Evolutionary conservation across 2,797 vertebrate species (phyloP).

Genomic region (Zenarchopterus dispar): DNA sequence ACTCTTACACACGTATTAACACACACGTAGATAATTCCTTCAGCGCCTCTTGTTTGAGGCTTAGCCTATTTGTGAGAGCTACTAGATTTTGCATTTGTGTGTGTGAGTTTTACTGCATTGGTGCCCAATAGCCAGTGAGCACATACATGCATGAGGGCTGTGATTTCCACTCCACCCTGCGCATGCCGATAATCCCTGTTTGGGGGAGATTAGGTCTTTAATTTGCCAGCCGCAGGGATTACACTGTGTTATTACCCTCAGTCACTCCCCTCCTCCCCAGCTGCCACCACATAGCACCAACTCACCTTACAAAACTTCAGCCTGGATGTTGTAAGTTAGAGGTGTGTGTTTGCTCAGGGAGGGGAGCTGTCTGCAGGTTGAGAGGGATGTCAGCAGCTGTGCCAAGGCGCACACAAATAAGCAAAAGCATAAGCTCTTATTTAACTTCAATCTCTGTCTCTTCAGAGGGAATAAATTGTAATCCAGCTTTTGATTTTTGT

Average conservation of each 20-base stretch:
- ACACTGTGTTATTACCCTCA: slow-evolving; percentile 77
- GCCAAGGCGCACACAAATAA: slow-evolving; percentile 12
- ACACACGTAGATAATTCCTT: slow-evolving; percentile 48
- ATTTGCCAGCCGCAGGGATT: slow-evolving; percentile 75
- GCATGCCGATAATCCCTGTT: slow-evolving; percentile 76
- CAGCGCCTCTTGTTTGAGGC: slow-evolving; percentile 56
- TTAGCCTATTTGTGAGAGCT: slow-evolving; percentile 63
- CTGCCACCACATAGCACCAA: slow-evolving; percentile 41
- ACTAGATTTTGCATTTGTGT: slow-evolving; percentile 12
- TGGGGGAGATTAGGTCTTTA: slow-evolving; percentile 79
- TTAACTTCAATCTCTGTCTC: slow-evolving; percentile 40
- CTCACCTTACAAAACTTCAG: slow-evolving; percentile 46
- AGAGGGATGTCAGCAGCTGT: slow-evolving; percentile 12
- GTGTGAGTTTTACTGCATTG: slow-evolving; percentile 1
- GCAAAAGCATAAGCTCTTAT: slow-evolving; percentile 8
- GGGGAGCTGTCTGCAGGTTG: slow-evolving; percentile 24
- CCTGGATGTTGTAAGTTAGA: slow-evolving; percentile 28
- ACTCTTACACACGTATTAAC: slow-evolving; percentile 31
- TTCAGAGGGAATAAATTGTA: slow-evolving; percentile 9
- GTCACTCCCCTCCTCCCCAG: slow-evolving; percentile 31
- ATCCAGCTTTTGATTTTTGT: slow-evolving; percentile 22
- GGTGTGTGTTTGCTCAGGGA: slow-evolving; percentile 13
- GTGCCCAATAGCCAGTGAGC: slow-evolving; percentile 32
- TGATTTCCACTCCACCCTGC: slow-evolving; percentile 59
- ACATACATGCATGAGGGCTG: slow-evolving; percentile 36